Base-by-base conservation (phyloP, 2,113 vertebrate species). In the Istiophorus platypterus region DNA sequence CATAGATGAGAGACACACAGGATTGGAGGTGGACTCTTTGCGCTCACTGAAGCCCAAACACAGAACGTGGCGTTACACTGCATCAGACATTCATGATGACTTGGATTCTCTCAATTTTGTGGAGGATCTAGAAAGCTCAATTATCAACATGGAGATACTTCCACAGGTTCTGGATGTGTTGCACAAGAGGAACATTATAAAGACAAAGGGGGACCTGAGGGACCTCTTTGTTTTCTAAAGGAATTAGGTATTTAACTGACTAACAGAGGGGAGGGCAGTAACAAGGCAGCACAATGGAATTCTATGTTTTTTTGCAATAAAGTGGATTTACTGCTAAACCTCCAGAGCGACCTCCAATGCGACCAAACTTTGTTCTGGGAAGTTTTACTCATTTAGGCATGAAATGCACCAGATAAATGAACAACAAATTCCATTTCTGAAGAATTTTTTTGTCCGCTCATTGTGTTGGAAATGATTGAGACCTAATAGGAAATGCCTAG, bases 121-220 rank as follows among this genome's bases (percentile, higher is more conserved):
- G 0, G 76, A 86, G 11, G 81, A 92, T 18, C 1, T 84, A 37
- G 90, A 93, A 29, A 82, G 47, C 24, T 82, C 87, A 1, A 78
- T 91, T 39, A 1, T 91, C 14, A 91, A 94, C 71, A 93, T 94
- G 94, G 94, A 95, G 27, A 64, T 95, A 65, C 90, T 95, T 27
- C 94, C 93, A 12, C 94, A 95, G 59, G 95, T 95, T 31, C 78
- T 95, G 65, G 91, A 94, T 45, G 72, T 80, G 9, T 79, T 96
- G 69, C 88, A 94, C 42, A 93, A 86, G 75, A 92, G 92, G 34
- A 92, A 95, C 85, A 93, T 94, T 61, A 94, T 95, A 54, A 95
- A 93, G 80, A 93, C 95, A 37, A 96, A 95, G n/a, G 73, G 73
- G 80, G 34, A 73, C 68, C 12, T 94, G 80, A 94, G 17, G 39